Evolutionary conservation across 35 echinoderm and acorn worm species (phyloP).

Genomic region (Acanthaster planci): DNA sequence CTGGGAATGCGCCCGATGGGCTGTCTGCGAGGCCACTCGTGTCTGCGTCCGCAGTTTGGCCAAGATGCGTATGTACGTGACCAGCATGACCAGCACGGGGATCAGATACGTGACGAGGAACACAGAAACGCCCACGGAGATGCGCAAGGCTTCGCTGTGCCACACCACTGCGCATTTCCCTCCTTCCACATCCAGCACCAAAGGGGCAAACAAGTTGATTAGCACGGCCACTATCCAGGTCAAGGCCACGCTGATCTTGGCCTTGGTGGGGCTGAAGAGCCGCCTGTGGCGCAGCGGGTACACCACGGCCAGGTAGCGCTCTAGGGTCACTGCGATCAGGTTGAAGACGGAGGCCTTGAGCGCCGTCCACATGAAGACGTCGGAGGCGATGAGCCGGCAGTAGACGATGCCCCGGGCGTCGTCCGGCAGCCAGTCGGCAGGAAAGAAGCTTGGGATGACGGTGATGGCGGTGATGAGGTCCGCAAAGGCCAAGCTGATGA

Average conservation of each 20-base stretch:
- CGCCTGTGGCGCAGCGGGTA: slow-evolving; percentile 60
- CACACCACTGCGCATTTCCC: slow-evolving; percentile 19
- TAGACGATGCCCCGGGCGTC: slow-evolving; percentile 41
- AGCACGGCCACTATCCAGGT: slow-evolving; percentile 45
- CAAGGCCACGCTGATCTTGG: slow-evolving; percentile 28
- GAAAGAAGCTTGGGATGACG: slow-evolving; percentile 43
- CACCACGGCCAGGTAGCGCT: slow-evolving; percentile 67
- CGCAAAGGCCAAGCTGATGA: slow-evolving; percentile 52
- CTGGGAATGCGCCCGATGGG: slow-evolving; percentile 16
- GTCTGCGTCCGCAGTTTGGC: background rate
- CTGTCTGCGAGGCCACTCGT: background rate
- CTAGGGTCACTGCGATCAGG: slow-evolving; percentile 49
- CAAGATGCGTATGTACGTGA: slow-evolving; percentile 50
- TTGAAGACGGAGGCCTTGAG: slow-evolving; percentile 67
- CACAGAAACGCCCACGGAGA: slow-evolving; percentile 36
- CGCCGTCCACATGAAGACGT: slow-evolving; percentile 59
- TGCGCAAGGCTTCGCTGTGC: background rate
- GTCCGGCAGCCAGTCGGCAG: too few species aligned
- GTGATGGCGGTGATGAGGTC: slow-evolving; percentile 53
- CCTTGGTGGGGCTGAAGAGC: slow-evolving; percentile 41
- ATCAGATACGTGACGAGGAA: slow-evolving; percentile 49
- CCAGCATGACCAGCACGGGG: slow-evolving; percentile 48
- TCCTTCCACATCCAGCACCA: slow-evolving; percentile 19
- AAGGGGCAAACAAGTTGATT: slow-evolving; percentile 46
- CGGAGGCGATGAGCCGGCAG: slow-evolving; percentile 54